A percentile compares a stretch with the other conserved stretches of the same genome.
Evolutionary conservation across 2,113 vertebrate species (phyloP).

Genomic region (Saguinus midas): DNA sequence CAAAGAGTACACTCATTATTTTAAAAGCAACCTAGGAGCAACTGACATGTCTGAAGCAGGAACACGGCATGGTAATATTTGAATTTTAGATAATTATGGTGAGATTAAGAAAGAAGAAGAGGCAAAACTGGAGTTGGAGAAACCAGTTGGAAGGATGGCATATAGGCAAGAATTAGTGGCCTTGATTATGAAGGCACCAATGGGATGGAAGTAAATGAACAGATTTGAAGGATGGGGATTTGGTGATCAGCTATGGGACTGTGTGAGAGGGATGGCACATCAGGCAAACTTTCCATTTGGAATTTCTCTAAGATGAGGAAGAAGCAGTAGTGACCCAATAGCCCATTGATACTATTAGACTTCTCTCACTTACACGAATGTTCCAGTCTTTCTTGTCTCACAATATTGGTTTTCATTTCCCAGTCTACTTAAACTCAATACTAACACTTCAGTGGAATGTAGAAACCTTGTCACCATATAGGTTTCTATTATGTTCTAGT

Average conservation of each 20-base stretch:
- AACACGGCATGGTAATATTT: not conserved
- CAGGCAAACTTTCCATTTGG: not conserved
- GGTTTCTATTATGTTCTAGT: not conserved
- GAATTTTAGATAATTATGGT: not conserved
- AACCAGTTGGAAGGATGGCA: not conserved
- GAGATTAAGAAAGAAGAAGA: not conserved
- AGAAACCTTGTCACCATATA: not conserved
- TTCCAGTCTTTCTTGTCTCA: not conserved
- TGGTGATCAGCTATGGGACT: not conserved
- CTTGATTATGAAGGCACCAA: not conserved
- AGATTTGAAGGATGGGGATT: not conserved
- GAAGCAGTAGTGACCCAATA: not conserved
- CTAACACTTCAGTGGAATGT: not conserved
- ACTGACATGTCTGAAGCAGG: not conserved
- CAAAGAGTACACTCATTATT: not conserved
- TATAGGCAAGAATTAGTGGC: not conserved
- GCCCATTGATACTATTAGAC: not conserved
- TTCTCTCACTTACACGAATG: not conserved
- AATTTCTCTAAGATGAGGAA: not conserved
- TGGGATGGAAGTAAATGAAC: not conserved
- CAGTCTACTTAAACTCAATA: not conserved
- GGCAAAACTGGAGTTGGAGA: not conserved
- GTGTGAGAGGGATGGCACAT: not conserved
- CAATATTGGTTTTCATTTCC: not conserved
- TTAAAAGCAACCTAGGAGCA: not conserved